phyloP scores from a whole-genome alignment of 2,797 vertebrate species.

The Ficedula albicollis region DNA sequence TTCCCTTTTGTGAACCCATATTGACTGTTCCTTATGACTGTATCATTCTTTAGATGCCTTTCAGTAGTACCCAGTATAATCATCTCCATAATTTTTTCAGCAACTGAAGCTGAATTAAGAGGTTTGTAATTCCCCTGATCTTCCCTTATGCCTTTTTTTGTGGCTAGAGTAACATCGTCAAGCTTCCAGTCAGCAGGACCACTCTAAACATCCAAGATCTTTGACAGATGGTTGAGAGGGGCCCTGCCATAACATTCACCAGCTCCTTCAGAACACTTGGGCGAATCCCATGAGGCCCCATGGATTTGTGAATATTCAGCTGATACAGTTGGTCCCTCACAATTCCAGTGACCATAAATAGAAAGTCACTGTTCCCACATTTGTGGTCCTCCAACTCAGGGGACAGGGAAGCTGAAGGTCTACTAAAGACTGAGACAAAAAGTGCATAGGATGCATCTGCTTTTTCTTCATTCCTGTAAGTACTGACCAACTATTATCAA shows the following conservation, averaged over 20 bases:
- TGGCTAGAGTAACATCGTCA: background rate
- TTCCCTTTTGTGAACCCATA: background rate
- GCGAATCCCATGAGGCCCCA: background rate
- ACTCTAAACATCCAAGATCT: background rate
- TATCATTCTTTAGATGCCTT: background rate
- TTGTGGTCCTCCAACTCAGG: background rate
- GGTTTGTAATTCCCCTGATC: background rate
- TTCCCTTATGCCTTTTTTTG: background rate
- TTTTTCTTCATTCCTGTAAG: background rate
- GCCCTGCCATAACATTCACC: background rate
- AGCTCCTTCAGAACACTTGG: background rate
- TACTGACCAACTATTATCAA: background rate
- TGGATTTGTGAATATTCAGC: background rate
- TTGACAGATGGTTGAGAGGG: background rate
- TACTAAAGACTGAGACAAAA: background rate
- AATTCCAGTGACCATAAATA: background rate
- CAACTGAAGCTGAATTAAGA: background rate
- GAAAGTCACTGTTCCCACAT: background rate
- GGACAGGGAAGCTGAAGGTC: background rate
- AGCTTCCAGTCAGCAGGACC: background rate
- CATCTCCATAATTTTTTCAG: background rate
- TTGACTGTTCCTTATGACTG: background rate
- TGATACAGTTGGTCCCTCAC: background rate
- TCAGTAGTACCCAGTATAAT: background rate
- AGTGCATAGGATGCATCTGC: background rate